Evolutionary conservation across 1,140 invertebrate species (phyloP).

Genomic region (Drosophila athabasca): DNA sequence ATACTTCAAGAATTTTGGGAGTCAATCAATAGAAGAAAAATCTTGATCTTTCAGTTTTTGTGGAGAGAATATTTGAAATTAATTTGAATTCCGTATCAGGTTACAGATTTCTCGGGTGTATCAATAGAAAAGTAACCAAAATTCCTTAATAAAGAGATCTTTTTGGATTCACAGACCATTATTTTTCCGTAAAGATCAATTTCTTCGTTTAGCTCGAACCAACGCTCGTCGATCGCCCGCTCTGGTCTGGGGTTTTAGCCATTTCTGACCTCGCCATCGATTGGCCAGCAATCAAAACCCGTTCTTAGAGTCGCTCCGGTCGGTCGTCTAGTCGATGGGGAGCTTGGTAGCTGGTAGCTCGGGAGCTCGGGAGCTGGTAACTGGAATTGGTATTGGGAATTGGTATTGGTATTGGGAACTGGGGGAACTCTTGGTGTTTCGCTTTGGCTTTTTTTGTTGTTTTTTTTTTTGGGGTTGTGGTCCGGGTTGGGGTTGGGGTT

Average conservation of each 20-base stretch:
- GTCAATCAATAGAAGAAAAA: no score
- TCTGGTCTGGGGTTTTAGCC: slow-evolving; percentile 32
- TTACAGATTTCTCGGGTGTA: no score
- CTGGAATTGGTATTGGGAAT: slow-evolving; percentile 48
- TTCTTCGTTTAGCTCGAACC: background rate
- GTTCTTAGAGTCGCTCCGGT: slow-evolving; percentile 16
- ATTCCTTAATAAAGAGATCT: background rate
- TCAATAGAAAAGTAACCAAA: no score
- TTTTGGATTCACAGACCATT: slow-evolving; percentile 2
- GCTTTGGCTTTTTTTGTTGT: slow-evolving; percentile 5
- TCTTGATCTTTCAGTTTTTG: no score
- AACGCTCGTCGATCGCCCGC: background rate
- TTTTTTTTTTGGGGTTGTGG: slow-evolving; percentile 1
- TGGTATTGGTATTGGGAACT: slow-evolving; percentile 41
- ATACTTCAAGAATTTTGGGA: no score
- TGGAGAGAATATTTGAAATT: no score
- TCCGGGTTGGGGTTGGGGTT: background rate
- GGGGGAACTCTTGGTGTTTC: slow-evolving; percentile 17
- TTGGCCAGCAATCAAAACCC: slow-evolving; percentile 47
- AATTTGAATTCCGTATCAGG: no score
- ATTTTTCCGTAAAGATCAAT: slow-evolving; percentile 38
- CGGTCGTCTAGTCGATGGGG: slow-evolving; percentile 1
- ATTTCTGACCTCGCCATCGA: slow-evolving; percentile 46
- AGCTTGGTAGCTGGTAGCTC: slow-evolving; percentile 6
- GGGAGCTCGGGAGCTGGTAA: slow-evolving; percentile 35